Percentiles rank a stretch among this genome's conserved stretches.
Conservation (phyloP, 2,113 vertebrate genomes). For the Coturnix japonica region DNA sequence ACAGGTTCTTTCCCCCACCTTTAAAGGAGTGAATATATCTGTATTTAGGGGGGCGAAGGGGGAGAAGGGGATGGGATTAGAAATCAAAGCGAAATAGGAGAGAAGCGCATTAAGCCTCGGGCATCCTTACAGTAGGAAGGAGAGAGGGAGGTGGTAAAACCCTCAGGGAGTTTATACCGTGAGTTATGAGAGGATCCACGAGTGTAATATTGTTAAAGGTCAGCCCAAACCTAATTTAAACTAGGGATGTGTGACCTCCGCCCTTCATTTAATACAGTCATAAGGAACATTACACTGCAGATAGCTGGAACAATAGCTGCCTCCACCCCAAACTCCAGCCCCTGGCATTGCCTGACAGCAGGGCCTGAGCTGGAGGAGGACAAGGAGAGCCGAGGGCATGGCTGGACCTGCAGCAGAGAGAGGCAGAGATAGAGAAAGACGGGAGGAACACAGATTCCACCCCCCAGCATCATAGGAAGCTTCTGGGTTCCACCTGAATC, state of each 20-base stretch:
- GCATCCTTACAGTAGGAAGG: constrained; percentile 68
- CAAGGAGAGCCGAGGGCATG: background rate
- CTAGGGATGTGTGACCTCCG: constrained; percentile 69
- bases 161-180: constrained; percentile 56
- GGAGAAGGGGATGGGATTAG: constrained; percentile 52
- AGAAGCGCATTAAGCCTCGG: constrained; percentile 62
- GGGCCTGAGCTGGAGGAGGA: background rate
- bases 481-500: background rate
- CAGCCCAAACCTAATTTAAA: constrained; percentile 67
- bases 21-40: constrained; percentile 61
- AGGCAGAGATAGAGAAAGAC: background rate
- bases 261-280: constrained; percentile 74
- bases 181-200: constrained; percentile 62
- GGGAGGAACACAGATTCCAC: background rate
- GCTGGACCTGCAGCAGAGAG: background rate
- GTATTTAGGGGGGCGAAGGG: background rate
- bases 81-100: constrained; percentile 69
- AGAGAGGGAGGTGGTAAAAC: constrained; percentile 50
- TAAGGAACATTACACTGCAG: constrained; percentile 63
- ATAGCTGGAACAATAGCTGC: constrained; percentile 72
- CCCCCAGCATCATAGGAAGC: background rate
- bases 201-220: constrained; percentile 71
- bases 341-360: constrained; percentile 31
- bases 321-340: constrained; percentile 58
- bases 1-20: constrained; percentile 63